Evolutionary conservation across 2,888 invertebrate genomes (phyloP).

Genomic region (Leptogaster cylindrica): DNA sequence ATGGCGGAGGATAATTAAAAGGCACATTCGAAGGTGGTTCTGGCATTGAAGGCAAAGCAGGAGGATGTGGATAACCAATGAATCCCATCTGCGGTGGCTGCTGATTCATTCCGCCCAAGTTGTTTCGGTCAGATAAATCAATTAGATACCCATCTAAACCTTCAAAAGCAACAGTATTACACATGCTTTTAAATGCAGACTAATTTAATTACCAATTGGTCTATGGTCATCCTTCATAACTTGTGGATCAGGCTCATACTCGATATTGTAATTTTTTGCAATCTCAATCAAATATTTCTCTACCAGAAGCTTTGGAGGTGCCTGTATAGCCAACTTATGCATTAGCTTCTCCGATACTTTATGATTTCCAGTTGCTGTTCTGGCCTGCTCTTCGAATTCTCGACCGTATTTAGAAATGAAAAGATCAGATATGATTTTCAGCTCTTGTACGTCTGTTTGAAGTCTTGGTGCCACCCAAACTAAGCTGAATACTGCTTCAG

Average conservation of each 20-base stretch:
- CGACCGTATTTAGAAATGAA: constrained; percentile 92
- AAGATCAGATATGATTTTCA: constrained; percentile 85
- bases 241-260: constrained; percentile 94
- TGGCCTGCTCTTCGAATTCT: constrained; percentile 87
- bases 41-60: constrained; percentile 67
- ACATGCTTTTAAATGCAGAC: too few species aligned
- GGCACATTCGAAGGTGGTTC: constrained; percentile 66
- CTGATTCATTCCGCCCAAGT: constrained; percentile 64
- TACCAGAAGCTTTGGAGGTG: constrained; percentile 92
- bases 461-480: constrained; percentile 97
- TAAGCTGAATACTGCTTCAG: constrained; percentile 94
- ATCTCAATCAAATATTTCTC: constrained; percentile 95
- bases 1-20: constrained; percentile 70
- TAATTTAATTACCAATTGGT: constrained; percentile 33
- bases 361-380: constrained; percentile 86
- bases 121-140: constrained; percentile 70
- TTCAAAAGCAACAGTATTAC: constrained; percentile 52
- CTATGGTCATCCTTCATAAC: constrained; percentile 76
- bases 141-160: constrained; percentile 73
- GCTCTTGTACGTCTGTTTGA: constrained; percentile 80
- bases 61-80: constrained; percentile 78
- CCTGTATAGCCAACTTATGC: constrained; percentile 91
- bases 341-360: constrained; percentile 89
- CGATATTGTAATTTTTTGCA: constrained; percentile 92
- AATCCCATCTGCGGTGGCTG: constrained; percentile 80